Percentiles rank a stretch among this genome's conserved stretches.
These are phyloP conservation scores for Cettia cetti DNA, from an alignment of 2,113 vertebrate species.

Conservation along the genomic window DNA sequence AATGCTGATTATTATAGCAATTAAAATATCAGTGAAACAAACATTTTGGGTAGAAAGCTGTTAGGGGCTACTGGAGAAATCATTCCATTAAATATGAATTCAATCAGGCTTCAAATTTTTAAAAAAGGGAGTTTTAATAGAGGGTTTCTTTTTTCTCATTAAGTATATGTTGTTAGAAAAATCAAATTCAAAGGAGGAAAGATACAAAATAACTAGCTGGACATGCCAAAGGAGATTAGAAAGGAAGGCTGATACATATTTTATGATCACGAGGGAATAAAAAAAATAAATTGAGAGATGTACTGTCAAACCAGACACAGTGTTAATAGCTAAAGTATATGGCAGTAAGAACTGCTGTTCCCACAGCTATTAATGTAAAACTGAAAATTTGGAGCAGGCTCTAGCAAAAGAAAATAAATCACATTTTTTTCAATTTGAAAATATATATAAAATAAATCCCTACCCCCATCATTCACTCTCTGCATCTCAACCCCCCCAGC, in stretches of 20 bases:
- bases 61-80: conserved; percentile 13
- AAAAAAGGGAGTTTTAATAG: neutral
- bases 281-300: conserved; percentile 49
- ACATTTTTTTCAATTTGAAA: conserved; percentile 22
- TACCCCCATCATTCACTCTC: neutral
- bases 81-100: conserved; percentile 25
- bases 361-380: conserved; percentile 58
- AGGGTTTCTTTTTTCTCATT: neutral
- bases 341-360: conserved; percentile 52
- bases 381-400: conserved; percentile 52
- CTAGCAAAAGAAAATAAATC: conserved; percentile 56
- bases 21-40: conserved; percentile 59
- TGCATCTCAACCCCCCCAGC: neutral
- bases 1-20: conserved; percentile 57
- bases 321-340: conserved; percentile 53
- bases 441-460: conserved; percentile 16
- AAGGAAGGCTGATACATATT: conserved; percentile 37
- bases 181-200: neutral
- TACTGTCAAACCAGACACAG: conserved; percentile 55
- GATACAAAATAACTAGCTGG: conserved; percentile 33
- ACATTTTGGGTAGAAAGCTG: conserved; percentile 23
- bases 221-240: conserved; percentile 47
- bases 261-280: conserved; percentile 10
- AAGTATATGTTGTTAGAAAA: neutral
- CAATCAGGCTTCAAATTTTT: neutral